Base-by-base conservation (phyloP, 2,888 invertebrate species). In the Dryococelus australis region DNA sequence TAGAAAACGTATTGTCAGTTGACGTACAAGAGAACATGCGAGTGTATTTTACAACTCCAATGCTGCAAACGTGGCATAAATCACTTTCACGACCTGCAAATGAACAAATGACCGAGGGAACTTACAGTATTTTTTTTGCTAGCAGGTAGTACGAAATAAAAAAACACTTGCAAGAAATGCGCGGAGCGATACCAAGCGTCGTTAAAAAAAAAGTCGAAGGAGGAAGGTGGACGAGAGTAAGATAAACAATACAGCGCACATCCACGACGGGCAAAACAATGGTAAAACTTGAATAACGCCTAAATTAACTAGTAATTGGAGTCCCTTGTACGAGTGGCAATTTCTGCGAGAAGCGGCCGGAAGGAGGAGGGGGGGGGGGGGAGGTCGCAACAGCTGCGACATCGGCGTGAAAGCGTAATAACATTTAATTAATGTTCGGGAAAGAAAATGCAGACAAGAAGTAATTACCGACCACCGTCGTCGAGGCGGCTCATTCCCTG, bases 221-320 rank as follows among this genome's bases (percentile, higher is more conserved):
- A 47, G 10, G 47, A 16, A 2, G 10, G 16, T 8, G 47, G 47
- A 1, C 47, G 8, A 47, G 47, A 47, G 47, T 3, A 2, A 65
- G 24, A 0, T 8, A 65, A 65, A 65, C 4, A 65, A 65, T 65
- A 65, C 65, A n/a, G 65, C 65, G 65, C n/a, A 65, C 65, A 65
- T 65, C 65, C 65, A 24, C 65, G 65, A 65, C 65, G 65, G 13
- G 65, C 65, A 65, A 65, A 65, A 65, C 65, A 65, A 65, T 65
- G 65, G 65, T 8, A 8, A 65, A 65, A 65, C 65, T 65, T 65
- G 65, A 65, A 65, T 65, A 65, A 65, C 6, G 6, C 65, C n/a
- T 65, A 65, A 65, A 65, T 65, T 65, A 65, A 65, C 65, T 65
- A 65, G 65, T 65, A 65, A 65, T 65, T 65, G 65, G 65, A 65